Evolutionary conservation across 2,888 invertebrate genomes (phyloP).

Genomic region (Peribatodes rhomboidaria): DNA sequence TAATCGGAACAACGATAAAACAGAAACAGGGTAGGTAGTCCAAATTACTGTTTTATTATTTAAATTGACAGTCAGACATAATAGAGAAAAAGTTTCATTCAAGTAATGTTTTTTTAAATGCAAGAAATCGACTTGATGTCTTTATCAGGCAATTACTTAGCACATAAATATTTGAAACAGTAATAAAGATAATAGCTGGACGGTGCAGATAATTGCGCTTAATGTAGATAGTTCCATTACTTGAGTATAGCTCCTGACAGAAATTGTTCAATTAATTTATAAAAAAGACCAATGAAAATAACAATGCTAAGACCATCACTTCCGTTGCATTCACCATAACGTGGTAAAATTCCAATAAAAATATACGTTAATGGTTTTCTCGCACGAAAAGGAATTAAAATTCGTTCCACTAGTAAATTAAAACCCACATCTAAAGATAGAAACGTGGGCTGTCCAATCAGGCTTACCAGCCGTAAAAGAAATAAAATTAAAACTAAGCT

Average conservation of each 20-base stretch:
- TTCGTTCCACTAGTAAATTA: slow-evolving; percentile 70
- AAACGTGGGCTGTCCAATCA: slow-evolving; percentile 73
- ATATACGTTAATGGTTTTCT: slow-evolving; percentile 51
- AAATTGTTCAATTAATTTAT: slow-evolving; percentile 30
- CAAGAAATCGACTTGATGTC: background rate
- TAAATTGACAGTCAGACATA: no score
- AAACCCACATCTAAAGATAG: slow-evolving; percentile 63
- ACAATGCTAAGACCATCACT: slow-evolving; percentile 51
- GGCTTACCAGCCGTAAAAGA: slow-evolving; percentile 70
- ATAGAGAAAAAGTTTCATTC: no score
- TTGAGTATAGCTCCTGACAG: slow-evolving; percentile 19
- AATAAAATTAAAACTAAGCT: slow-evolving; percentile 80
- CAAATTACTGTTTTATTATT: no score
- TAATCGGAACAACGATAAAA: no score
- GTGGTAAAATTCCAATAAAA: slow-evolving; percentile 57
- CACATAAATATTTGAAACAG: background rate
- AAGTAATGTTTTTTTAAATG: background rate
- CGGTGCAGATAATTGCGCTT: background rate
- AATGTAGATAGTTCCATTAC: slow-evolving; percentile 29
- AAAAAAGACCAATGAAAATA: slow-evolving; percentile 49
- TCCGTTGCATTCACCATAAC: slow-evolving; percentile 48
- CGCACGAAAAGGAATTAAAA: slow-evolving; percentile 60
- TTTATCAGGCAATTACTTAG: background rate
- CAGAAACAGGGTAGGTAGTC: no score
- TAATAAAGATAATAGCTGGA: slow-evolving; percentile 1